phyloP scores from a whole-genome alignment of 2,113 vertebrate species.

The Clinocottus analis region DNA sequence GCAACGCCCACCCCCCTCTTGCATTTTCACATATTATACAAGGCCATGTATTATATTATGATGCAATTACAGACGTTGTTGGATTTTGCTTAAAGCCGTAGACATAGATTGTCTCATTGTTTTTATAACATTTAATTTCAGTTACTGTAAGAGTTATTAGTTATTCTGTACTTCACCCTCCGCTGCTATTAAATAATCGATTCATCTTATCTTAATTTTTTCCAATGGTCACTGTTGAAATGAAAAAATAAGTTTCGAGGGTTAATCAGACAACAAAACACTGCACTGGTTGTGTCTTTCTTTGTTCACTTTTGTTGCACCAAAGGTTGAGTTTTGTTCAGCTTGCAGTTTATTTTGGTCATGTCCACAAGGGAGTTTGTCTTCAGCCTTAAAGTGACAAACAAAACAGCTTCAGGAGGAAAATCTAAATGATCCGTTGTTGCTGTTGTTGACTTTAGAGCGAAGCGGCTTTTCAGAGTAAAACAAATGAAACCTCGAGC shows the following conservation, averaged over 20 bases:
- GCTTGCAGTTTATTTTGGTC: too few relatives aligned
- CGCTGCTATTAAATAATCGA: too few relatives aligned
- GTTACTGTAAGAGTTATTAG: too few relatives aligned
- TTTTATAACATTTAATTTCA: too few relatives aligned
- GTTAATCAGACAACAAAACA: background rate
- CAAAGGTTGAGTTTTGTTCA: background rate
- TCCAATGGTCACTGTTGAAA: background rate
- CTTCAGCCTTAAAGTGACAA: background rate
- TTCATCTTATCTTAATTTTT: too few relatives aligned
- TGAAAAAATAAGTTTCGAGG: background rate
- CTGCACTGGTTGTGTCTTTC: background rate
- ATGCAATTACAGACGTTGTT: too few relatives aligned
- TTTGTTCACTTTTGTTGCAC: background rate
- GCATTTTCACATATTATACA: too few relatives aligned
- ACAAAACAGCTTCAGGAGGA: background rate
- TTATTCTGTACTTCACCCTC: too few relatives aligned
- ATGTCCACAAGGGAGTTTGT: background rate
- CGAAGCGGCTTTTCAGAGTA: background rate
- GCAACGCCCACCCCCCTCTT: too few relatives aligned
- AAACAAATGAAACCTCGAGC: background rate
- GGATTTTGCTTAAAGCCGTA: too few relatives aligned
- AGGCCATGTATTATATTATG: too few relatives aligned
- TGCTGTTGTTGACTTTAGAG: background rate
- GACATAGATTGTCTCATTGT: too few relatives aligned
- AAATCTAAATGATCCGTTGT: background rate